A percentile compares a stretch with the other conserved stretches of the same genome.
phyloP scores from a whole-genome alignment of 2,113 vertebrate species.

The Pardalotus punctatus region DNA sequence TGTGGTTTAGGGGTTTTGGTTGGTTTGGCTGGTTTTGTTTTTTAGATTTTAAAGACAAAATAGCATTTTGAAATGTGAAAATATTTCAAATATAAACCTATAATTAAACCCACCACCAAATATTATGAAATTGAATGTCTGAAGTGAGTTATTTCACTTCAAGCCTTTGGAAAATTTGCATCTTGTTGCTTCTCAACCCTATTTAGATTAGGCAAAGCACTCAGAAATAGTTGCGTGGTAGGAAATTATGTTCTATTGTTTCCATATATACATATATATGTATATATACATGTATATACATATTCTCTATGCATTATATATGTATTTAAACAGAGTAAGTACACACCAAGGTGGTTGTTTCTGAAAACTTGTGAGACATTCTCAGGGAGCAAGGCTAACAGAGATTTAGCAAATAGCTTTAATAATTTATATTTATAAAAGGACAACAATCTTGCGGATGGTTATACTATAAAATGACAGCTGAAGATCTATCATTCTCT shows the following conservation, averaged over 20 bases:
- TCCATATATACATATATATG: neutral
- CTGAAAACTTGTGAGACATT: neutral
- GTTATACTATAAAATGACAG: neutral
- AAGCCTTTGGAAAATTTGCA: neutral
- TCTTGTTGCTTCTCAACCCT: neutral
- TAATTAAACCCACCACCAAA: neutral
- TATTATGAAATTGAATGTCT: neutral
- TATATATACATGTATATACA: accelerated
- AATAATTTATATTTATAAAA: neutral
- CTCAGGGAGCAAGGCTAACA: neutral
- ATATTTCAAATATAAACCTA: neutral
- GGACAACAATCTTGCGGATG: neutral
- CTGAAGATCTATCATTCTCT: neutral
- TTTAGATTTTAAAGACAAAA: neutral
- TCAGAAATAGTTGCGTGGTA: neutral
- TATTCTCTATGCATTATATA: neutral
- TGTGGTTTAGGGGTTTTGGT: neutral
- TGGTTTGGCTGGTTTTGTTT: neutral
- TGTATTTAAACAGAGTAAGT: neutral
- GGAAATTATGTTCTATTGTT: neutral
- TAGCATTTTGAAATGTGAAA: neutral
- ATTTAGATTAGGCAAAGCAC: neutral
- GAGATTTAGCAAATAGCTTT: neutral
- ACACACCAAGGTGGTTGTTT: neutral
- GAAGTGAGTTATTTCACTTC: neutral